Evolutionary conservation across 2,797 vertebrate genomes (phyloP), one percentile per base, ranked within the genome.

Genomic region (Parauchenoglanis punctatus): DNA sequence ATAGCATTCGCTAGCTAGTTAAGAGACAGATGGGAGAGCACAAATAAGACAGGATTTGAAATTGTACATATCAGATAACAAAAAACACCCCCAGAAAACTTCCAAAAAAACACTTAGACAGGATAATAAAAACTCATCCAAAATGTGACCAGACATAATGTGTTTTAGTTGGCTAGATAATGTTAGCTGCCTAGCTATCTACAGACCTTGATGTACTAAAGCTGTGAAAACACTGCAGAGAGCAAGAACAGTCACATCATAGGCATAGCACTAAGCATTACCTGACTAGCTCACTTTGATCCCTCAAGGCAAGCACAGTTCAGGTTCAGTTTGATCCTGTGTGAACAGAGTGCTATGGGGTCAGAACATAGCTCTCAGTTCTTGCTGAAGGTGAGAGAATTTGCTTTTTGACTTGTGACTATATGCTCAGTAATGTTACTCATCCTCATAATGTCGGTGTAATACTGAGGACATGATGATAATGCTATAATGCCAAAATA

Each of bases 161-260:
- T n/a, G n/a, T 31, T 35, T 59, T 40, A 28, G 15, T 8, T 65
- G 10, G 61, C 13, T 94, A 90, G 92, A 90, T 91, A 84, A 75
- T 80, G 83, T 92, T 94, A 95, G 92, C 94, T 94, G 93, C 91
- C 87, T 81, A 63, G 40, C 23, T 2, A 23, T 80, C 11, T 61
- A 35, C 35, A 61, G n/a, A 59, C 31, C 13, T 17, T 44, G 58
- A 2, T 80, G 10, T 40, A 25, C 20, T 20, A 40, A 56, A 25
- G 56, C 77, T 44, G 11, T 20, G 25, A 4, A 46, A 63, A 1
- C 12, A 46, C 59, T n/a, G 13, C 15, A 65, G 40, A 49, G 40
- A 17, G 40, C 1, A 49, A 65, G 3, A 17, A 49, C 0, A 10
- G 12, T 82, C 20, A 82, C 59, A 81, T 46, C 23, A 44, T 56